Base-by-base conservation (phyloP, 2,113 vertebrate genomes). In the Cygnus atratus region DNA sequence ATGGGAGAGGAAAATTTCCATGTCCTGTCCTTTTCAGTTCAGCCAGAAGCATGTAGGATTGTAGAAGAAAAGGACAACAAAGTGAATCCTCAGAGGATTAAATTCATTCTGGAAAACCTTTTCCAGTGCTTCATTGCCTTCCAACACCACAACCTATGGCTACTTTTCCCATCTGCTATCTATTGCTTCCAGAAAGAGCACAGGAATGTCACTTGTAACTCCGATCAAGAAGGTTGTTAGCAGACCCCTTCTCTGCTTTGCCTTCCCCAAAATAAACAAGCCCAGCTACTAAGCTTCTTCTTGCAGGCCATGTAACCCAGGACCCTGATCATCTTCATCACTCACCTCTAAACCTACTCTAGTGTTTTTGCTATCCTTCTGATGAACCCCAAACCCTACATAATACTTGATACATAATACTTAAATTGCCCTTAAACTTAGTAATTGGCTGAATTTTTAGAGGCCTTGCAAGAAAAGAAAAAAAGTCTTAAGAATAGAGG, bases 341-440 rank as follows among this genome's bases (percentile, higher is more conserved):
- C 25, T 46, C 41, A 7, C 3, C 6, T n/a, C 41, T 77, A 6
- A 9, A n/a, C 16, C 8, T 12, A 9, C 4, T 76, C 14, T 33
- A 63, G 6, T 29, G 3, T 63, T 81, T 73, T 55, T 39, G 63
- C 22, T 9, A 48, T n/a, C 10, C 1, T 72, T 58, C 6, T 39
- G 22, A 65, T 6, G 11, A 71, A 21, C 4, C 24, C 26, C 3
- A 66, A 66, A 44, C 3, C 21, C 4, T 14, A 20, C 0, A 0
- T 18, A 73, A 10, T 26, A 3, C 3, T 13, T 85, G 22, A 48
- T 14, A 20, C 0, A 0, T 18, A 73, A 10, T 29, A 3, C 3
- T 13, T 83, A 19, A 5, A 1, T 24, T 89, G 25, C 3, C 25
- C 20, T 59, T 81, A 33, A 63, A 19, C 24, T 58, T 73, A 50